A percentile compares a stretch with the other conserved stretches of the same genome.
These are phyloP conservation scores for Ostrea edulis DNA, from an alignment of 1,140 invertebrate species.

Conservation along the genomic window DNA sequence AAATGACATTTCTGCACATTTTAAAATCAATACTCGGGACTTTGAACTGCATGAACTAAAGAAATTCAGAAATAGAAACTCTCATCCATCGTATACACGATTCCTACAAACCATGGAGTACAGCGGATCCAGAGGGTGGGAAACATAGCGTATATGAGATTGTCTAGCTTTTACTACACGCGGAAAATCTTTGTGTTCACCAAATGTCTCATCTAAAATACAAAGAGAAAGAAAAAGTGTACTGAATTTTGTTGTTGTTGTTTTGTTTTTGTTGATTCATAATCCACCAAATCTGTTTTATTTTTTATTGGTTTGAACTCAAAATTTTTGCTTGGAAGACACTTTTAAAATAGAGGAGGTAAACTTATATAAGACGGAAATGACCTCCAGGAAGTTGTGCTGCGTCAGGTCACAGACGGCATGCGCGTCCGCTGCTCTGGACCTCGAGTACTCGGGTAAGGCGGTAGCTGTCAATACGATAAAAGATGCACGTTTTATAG, in stretches of 20 bases:
- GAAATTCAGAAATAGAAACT: too few relatives aligned
- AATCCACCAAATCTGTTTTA: too few relatives aligned
- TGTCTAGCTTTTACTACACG: not conserved
- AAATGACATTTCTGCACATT: too few relatives aligned
- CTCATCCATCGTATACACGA: not conserved
- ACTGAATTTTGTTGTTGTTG: too few relatives aligned
- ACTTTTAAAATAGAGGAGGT: too few relatives aligned
- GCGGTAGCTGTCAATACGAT: not conserved
- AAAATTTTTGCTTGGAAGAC: too few relatives aligned
- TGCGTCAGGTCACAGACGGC: not conserved
- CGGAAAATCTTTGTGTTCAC: not conserved
- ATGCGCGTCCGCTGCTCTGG: not conserved
- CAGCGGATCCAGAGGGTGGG: not conserved
- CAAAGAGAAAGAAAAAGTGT: not conserved
- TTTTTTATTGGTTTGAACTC: too few relatives aligned
- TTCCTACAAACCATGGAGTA: not conserved
- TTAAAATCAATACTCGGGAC: too few relatives aligned
- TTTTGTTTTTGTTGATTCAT: too few relatives aligned
- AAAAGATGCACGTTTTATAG: too few relatives aligned
- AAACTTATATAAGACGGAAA: not conserved
- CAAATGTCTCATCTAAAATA: not conserved
- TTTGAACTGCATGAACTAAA: not conserved
- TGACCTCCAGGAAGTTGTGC: constrained; percentile 4
- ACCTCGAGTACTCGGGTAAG: not conserved
- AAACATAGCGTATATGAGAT: not conserved